phyloP scores from a whole-genome alignment of 2,888 invertebrate species.

The Margaritifera margaritifera region DNA sequence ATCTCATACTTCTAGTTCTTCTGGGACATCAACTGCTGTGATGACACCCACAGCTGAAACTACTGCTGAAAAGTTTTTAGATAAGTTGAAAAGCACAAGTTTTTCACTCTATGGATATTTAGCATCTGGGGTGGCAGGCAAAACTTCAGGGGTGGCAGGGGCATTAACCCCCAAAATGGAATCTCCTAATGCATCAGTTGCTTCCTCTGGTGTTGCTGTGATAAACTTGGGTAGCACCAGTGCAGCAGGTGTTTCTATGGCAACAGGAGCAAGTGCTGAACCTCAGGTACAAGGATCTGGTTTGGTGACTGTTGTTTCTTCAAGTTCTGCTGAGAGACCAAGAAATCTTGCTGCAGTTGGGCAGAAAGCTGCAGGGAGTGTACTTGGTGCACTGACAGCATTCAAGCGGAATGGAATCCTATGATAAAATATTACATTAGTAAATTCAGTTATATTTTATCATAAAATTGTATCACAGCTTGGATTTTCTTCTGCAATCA shows the following conservation, averaged over 20 bases:
- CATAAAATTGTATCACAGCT: too few relatives aligned
- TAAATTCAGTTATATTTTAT: too few relatives aligned
- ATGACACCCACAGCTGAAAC: slow-evolving; percentile 20
- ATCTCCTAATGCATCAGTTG: slow-evolving; percentile 15
- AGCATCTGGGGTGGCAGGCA: slow-evolving; percentile 16
- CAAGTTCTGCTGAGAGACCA: slow-evolving; percentile 6
- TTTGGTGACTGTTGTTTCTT: slow-evolving; percentile 16
- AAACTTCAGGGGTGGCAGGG: neutral
- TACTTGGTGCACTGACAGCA: slow-evolving; percentile 57
- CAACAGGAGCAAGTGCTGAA: slow-evolving; percentile 5
- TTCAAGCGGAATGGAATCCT: slow-evolving; percentile 54
- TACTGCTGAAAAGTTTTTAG: slow-evolving; percentile 41
- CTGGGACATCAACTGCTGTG: too few relatives aligned
- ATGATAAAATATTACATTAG: slow-evolving; percentile 17
- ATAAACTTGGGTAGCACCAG: slow-evolving; percentile 5
- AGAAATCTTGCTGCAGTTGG: slow-evolving; percentile 12
- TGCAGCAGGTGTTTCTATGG: slow-evolving; percentile 12
- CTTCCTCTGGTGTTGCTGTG: slow-evolving; percentile 18
- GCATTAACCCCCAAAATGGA: slow-evolving; percentile 7
- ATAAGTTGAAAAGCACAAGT: slow-evolving; percentile 54
- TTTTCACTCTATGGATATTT: slow-evolving; percentile 49
- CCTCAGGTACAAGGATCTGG: slow-evolving; percentile 4
- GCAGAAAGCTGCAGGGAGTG: slow-evolving; percentile 41
- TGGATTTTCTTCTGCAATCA: too few relatives aligned
- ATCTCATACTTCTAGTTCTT: too few relatives aligned